A percentile compares a stretch with the other conserved stretches of the same genome.
phyloP scores from a whole-genome alignment of 2,797 vertebrate genomes.

The Lemur catta region DNA sequence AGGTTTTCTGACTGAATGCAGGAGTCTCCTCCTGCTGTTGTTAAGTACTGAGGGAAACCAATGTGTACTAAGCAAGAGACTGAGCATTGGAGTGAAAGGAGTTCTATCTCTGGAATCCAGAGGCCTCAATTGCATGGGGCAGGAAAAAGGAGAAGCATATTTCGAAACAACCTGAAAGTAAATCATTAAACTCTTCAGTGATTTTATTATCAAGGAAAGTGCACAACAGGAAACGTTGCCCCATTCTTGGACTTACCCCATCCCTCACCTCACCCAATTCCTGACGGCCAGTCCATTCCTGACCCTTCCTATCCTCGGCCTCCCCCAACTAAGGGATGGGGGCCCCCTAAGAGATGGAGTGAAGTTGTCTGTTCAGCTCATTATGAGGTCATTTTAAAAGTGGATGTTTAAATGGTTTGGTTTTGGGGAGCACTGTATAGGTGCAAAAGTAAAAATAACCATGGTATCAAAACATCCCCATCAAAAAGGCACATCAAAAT shows the following conservation, averaged over 20 bases:
- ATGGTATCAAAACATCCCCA: not conserved
- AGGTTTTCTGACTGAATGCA: not conserved
- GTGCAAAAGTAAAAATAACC: not conserved
- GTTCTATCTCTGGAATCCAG: not conserved
- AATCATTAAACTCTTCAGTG: not conserved
- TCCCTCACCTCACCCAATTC: not conserved
- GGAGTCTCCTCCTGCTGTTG: not conserved
- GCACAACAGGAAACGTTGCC: not conserved
- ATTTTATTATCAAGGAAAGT: not conserved
- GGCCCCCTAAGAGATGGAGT: not conserved
- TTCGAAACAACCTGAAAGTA: not conserved
- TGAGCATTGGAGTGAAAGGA: not conserved
- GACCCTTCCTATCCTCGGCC: not conserved
- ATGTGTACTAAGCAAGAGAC: not conserved
- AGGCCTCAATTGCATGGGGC: not conserved
- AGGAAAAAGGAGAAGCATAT: not conserved
- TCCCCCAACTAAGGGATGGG: not conserved
- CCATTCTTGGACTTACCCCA: not conserved
- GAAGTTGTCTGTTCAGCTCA: not conserved
- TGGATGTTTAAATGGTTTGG: not conserved
- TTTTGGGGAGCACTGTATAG: not conserved
- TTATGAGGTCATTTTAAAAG: not conserved
- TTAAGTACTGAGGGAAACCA: not conserved
- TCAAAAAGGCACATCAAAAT: not conserved
- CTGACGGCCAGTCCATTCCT: not conserved